Base-by-base conservation (phyloP, 2,113 vertebrate genomes). In the Melanocharis versteri region DNA sequence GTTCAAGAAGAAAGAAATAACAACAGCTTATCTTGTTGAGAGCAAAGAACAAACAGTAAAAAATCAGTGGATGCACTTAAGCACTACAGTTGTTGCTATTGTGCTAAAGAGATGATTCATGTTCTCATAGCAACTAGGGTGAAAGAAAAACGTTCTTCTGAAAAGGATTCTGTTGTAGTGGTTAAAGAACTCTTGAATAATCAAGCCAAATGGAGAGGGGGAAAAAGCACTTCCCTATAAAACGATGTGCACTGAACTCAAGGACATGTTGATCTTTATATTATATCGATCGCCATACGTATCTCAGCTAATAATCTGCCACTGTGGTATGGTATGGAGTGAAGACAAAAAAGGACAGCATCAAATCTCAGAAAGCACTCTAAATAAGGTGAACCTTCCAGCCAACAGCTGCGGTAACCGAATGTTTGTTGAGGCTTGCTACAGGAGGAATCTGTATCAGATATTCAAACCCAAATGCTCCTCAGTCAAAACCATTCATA, bases 1-100 rank as follows among this genome's bases (percentile, higher is more conserved):
- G 98, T 98, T 98, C 96, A 92, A 98, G 97, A 98, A 98, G 98
- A 98, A 98, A 98, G 98, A 98, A 98, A 98, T 98, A 98, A 98
- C 98, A 98, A 98, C 98, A 98, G 98, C 98, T 98, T 98, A 97
- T 98, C 98, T 98, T 97, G 97, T 98, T 90, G 97, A 98, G 97
- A 97, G 97, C 97, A 96, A 95, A 97, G 97, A 98, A 98, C 97
- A 98, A 98, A 98, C 98, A 98, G 98, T 96, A 96, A 97, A 97
- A 98, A 98, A 98, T 98, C 98, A 98, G 97, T 97, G 98, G 98
- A 97, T 96, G 97, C 95, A 98, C 97, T 97, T 97, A 97, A 97
- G 97, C 86, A 96, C 97, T 96, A 96, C 94, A 97, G 97, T 98
- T 97, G 97, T 97, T 98, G 97, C 97, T 97, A 98, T 97, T 98